Conservation (phyloP, 1,140 invertebrate species). For the Portunus trituberculatus region DNA sequence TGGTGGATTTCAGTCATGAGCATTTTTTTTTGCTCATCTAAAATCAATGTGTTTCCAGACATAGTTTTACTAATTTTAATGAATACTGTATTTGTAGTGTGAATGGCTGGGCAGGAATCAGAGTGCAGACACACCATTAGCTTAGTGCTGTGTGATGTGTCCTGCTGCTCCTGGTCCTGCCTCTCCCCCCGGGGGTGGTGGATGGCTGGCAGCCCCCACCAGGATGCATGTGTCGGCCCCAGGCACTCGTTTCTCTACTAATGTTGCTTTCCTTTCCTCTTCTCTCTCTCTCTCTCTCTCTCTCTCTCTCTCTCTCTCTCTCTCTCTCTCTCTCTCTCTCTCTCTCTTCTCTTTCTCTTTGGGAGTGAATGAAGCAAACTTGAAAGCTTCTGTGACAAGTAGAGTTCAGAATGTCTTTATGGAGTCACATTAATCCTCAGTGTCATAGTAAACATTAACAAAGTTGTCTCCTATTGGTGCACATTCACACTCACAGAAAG, state of each 20-base stretch:
- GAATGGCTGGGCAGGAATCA: neutral
- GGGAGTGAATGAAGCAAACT: neutral
- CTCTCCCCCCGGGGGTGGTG: neutral
- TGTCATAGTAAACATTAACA: neutral
- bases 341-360: neutral
- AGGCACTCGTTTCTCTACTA: neutral
- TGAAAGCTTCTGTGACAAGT: neutral
- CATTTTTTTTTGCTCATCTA: neutral
- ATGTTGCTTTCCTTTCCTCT: neutral
- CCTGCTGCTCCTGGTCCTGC: neutral
- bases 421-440: neutral
- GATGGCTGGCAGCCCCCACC: neutral
- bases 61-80: neutral
- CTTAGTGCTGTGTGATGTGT: neutral
- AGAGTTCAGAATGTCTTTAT: neutral
- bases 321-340: slow-evolving; percentile 25
- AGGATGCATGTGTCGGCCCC: slow-evolving; percentile 36
- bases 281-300: slow-evolving; percentile 37
- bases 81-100: neutral
- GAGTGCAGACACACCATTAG: neutral
- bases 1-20: neutral
- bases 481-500: too few species aligned
- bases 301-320: slow-evolving; percentile 30
- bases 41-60: neutral
- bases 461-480: neutral